phyloP scores from a whole-genome alignment of 2,888 invertebrate genomes.

The Perizoma affinitatum region DNA sequence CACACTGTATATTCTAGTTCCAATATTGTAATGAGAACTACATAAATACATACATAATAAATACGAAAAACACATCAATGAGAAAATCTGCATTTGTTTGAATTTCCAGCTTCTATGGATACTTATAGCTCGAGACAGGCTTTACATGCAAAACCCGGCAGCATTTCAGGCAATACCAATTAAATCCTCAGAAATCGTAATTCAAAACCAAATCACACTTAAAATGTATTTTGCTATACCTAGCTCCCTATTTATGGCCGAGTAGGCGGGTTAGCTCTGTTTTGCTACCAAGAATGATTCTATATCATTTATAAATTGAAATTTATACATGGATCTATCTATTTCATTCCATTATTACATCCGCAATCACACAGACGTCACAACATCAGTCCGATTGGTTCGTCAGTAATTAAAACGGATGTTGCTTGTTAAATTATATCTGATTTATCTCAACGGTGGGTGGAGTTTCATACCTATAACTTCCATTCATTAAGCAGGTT shows the following conservation, averaged over 20 bases:
- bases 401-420: constrained; percentile 75
- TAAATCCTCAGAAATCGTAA: no score
- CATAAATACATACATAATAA: no score
- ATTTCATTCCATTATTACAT: constrained; percentile 33
- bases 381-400: constrained; percentile 46
- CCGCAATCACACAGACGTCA: constrained; percentile 37
- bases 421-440: constrained; percentile 65
- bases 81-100: no score
- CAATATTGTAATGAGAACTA: no score
- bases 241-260: background rate
- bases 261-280: constrained; percentile 4
- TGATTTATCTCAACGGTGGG: constrained; percentile 68
- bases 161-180: no score
- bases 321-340: background rate
- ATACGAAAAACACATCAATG: no score
- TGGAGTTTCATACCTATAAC: constrained; percentile 40
- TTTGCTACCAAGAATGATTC: constrained; percentile 16
- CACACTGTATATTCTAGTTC: no score
- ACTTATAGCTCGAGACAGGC: no score
- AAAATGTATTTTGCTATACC: background rate
- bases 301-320: constrained; percentile 18
- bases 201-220: background rate
- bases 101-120: no score
- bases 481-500: background rate
- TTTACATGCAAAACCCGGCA: no score